Base-by-base conservation (phyloP, 2,888 invertebrate species). In the Orthosia gothica region DNA sequence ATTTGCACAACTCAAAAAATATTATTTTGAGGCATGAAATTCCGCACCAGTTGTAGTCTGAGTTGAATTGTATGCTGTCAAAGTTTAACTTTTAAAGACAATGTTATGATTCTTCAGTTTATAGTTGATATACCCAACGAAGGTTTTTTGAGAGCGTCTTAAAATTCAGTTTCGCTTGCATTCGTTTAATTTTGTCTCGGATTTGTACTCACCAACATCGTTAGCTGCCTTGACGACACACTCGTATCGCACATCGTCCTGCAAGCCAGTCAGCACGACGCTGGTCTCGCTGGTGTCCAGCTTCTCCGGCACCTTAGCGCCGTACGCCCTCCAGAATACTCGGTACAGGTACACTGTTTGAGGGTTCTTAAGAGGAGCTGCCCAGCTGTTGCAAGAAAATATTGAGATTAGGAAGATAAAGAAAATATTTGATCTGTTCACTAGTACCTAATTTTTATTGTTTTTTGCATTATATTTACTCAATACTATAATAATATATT, bases 161-260 rank as follows among this genome's bases (percentile, higher is more conserved):
- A 40, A 40, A 40, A 40, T 40, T 9, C 40, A 40, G 40, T 40
- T 32, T 40, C 40, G 40, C 40, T 40, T 40, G 40, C 4, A 40
- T 40, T 40, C 9, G 40, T 40, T 40, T 9, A 40, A 9, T 9
- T 40, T 40, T 40, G 40, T 40, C 40, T 40, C 40, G 4, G 40
- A 40, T 40, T 40, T 40, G 20, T 89, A 93, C 97, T 94, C 82
- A 96, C 98, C 98, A 84, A 97, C 97, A 82, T 97, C 97, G 92
- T 98, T 99, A 68, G 98, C 98, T 40, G 98, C 98, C 92, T 98
- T 98, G 1, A 98, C 97, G 3, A 98, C 98, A 84, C 98, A 97
- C 92, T 98, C 98, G 91, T 99, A 99, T 1, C 97, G 96, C 63
- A 97, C 97, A 84, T 98, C 98, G 81, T 98, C 98, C 89, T 97